These are phyloP conservation scores for Antigone vipio DNA, from an alignment of 2,113 vertebrate genomes.

Conservation along the genomic window DNA sequence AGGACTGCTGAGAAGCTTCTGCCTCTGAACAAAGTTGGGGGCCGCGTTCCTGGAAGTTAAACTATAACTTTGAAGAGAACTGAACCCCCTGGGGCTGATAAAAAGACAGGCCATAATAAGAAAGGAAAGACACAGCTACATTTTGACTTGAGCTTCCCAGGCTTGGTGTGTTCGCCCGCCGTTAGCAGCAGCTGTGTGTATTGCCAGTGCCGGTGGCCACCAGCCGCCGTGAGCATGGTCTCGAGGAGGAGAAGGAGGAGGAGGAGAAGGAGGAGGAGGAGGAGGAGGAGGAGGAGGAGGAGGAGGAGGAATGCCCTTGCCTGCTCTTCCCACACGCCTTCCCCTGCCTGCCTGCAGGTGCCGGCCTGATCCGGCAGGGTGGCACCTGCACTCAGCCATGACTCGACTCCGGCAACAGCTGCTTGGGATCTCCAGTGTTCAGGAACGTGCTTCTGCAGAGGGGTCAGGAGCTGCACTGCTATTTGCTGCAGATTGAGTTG, in stretches of 20 bases:
- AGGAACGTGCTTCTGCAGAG: not conserved
- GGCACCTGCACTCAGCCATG: not conserved
- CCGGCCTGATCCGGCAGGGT: not conserved
- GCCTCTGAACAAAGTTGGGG: not conserved
- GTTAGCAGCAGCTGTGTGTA: not conserved
- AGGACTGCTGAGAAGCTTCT: not conserved
- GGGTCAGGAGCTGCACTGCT: not conserved
- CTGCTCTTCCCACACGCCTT: not conserved
- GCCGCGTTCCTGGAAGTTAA: not conserved
- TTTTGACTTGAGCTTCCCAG: not conserved
- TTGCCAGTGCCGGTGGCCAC: fast-evolving
- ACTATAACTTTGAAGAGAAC: not conserved
- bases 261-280: not conserved
- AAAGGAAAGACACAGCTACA: not conserved
- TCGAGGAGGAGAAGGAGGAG: no score
- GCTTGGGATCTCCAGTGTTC: not conserved
- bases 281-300: no score
- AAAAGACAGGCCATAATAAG: not conserved
- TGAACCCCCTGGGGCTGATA: not conserved
- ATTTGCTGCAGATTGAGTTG: not conserved
- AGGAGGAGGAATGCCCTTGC: not conserved
- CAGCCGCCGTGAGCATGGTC: fast-evolving
- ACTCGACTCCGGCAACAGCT: not conserved
- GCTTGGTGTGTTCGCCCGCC: fast-evolving
- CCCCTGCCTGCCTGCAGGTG: not conserved